Base-by-base conservation (phyloP, 2,113 vertebrate species). In the Poicephalus meyeri region DNA sequence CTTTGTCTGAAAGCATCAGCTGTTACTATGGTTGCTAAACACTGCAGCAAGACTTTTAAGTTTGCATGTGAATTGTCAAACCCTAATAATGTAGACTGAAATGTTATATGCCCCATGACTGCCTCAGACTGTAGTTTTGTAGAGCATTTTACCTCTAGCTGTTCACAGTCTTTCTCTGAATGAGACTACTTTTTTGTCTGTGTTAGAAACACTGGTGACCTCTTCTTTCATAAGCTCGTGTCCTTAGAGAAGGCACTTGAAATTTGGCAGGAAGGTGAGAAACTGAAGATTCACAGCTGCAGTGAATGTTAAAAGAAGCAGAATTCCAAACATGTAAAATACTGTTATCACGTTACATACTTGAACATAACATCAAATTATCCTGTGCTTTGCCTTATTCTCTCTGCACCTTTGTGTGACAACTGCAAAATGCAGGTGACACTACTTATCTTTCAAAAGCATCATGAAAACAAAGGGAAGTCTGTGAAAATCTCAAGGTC, bases 1-100 rank as follows among this genome's bases (percentile, higher is more conserved):
- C 29, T 95, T 93, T 85, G 71, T 95, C 49, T 95, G 91, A 84
- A 88, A 88, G 31, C 79, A 90, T 91, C 93, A 93, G 58, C 85
- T 95, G 86, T 95, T 93, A 92, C 73, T 95, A 92, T 94, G 94
- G 91, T 71, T 96, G 89, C 85, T 89, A 90, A 96, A 96, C 68
- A 83, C 56, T 70, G 69, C 73, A 72, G 64, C 82, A 89, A 88
- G 94, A 66, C 37, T 66, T 89, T 91, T 58, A 58, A 63, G 88
- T 80, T 96, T 95, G 79, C 82, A 63, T 83, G 56, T 80, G 80
- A 91, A 77, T 88, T 90, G 37, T 88, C 68, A 86, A n/a, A 78
- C 58, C 47, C 55, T 83, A 86, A 81, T 56, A 78, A 89, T 49
- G 56, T 19, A 84, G 47, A 65, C 33, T 79, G 76, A 95, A 96